Conservation (phyloP, 2,888 invertebrate genomes). For the Drosophila paramelanica region DNA sequence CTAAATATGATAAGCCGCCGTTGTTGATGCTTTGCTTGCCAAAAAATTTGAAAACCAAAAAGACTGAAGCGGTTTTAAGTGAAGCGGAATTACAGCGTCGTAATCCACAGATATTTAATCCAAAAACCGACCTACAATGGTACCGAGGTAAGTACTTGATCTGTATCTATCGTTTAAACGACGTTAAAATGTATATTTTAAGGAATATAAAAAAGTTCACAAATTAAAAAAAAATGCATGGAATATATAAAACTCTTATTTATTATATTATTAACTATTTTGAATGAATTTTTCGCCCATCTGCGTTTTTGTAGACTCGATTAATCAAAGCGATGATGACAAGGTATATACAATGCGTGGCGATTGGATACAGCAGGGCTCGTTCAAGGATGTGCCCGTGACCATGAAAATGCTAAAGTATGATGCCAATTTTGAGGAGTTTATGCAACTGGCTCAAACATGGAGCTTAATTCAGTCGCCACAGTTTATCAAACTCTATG, state of each 20-base stretch:
- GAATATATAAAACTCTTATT: too few species aligned
- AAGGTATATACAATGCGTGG: conserved; percentile 90
- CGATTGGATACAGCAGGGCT: conserved; percentile 91
- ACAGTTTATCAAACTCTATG: conserved; percentile 91
- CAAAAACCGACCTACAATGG: conserved; percentile 83
- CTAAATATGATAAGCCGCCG: conserved; percentile 89
- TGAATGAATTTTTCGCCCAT: too few species aligned
- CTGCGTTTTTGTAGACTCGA: conserved; percentile 85
- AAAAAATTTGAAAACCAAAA: conserved; percentile 83
- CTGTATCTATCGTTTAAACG: background rate
- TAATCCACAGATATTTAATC: conserved; percentile 83
- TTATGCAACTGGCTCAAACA: conserved; percentile 90
- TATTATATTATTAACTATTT: too few species aligned
- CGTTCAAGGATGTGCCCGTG: conserved; percentile 90
- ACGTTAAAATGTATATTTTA: too few species aligned
- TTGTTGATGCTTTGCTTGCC: conserved; percentile 83
- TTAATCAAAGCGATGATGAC: conserved; percentile 87
- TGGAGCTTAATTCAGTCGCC: conserved; percentile 92
- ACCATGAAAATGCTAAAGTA: conserved; percentile 92
- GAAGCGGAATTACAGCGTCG: conserved; percentile 82
- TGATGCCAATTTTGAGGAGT: conserved; percentile 89
- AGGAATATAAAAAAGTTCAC: too few species aligned
- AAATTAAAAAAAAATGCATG: too few species aligned
- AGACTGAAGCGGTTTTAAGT: conserved; percentile 83
- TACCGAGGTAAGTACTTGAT: conserved; percentile 60